Evolutionary conservation across 2,113 vertebrate genomes (phyloP).

Genomic region (Nibea coibor): DNA sequence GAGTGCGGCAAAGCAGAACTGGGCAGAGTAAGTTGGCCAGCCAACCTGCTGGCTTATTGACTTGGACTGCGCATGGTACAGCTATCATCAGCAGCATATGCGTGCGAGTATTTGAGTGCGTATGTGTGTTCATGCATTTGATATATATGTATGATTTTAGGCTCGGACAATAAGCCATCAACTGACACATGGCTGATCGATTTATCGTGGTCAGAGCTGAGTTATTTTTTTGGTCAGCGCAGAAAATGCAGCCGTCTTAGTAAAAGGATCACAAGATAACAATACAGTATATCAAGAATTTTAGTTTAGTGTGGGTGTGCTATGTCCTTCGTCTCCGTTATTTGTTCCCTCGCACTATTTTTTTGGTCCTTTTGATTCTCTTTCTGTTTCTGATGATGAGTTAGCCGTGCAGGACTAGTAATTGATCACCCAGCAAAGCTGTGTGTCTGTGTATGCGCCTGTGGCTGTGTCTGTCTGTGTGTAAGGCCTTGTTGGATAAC

Average conservation of each 20-base stretch:
- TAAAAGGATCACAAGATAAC: not conserved
- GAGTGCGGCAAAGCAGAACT: conserved; percentile 63
- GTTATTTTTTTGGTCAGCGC: conserved; percentile 11
- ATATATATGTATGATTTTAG: not conserved
- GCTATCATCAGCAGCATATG: conserved; percentile 42
- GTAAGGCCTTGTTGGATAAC: conserved; percentile 66
- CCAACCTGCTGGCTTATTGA: conserved; percentile 47
- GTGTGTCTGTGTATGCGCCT: conserved; percentile 14
- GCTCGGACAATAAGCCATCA: conserved; percentile 14
- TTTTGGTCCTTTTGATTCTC: not conserved
- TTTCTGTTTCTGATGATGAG: conserved; percentile 22
- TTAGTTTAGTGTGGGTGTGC: not conserved
- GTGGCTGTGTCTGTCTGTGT: conserved; percentile 48
- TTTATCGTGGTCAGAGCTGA: not conserved
- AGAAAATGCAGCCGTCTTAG: conserved; percentile 2
- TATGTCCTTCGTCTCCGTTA: not conserved
- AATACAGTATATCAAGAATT: conserved; percentile 7
- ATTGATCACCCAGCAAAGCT: conserved; percentile 58
- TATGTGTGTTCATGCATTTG: conserved; percentile 28
- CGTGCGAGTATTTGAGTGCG: conserved; percentile 2
- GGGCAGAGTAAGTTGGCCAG: conserved; percentile 43
- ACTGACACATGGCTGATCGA: conserved; percentile 9
- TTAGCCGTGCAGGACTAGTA: conserved; percentile 20
- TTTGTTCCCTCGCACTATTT: not conserved
- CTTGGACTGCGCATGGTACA: conserved; percentile 43